A percentile compares a stretch with the other conserved stretches of the same genome.
phyloP scores from a whole-genome alignment of 2,113 vertebrate genomes.

The Urocolius indicus region DNA sequence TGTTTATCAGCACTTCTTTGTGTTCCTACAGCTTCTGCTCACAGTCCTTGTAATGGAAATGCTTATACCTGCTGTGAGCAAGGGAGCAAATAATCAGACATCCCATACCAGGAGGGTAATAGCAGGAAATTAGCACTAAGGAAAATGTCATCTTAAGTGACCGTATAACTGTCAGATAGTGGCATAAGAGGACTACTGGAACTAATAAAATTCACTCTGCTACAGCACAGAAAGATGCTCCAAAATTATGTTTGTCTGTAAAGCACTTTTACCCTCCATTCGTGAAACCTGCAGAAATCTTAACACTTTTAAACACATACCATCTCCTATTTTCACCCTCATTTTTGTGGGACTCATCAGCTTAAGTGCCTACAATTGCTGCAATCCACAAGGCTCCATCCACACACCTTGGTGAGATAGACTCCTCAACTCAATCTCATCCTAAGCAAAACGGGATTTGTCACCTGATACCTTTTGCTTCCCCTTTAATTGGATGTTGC shows the following conservation, averaged over 20 bases:
- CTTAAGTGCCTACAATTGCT: not conserved
- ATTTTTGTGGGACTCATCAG: not conserved
- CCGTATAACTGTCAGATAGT: not conserved
- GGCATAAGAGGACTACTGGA: not conserved
- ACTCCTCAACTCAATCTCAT: not conserved
- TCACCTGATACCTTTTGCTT: constrained; percentile 24
- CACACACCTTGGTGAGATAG: not conserved
- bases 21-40: not conserved
- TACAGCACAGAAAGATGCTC: not conserved
- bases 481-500: constrained; percentile 34
- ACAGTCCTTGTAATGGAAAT: not conserved
- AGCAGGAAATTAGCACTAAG: constrained; percentile 25
- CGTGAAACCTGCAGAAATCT: not conserved
- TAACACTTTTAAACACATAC: not conserved
- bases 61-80: not conserved
- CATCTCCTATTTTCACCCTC: not conserved
- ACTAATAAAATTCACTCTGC: not conserved
- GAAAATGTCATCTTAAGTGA: constrained; percentile 5
- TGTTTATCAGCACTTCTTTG: not conserved
- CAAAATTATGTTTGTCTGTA: not conserved
- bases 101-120: not conserved
- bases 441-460: not conserved
- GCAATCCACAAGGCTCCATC: not conserved
- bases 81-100: not conserved
- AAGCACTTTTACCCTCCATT: not conserved